Evolutionary conservation across 2,888 invertebrate genomes (phyloP), one percentile per base, ranked within the genome.

Genomic region (Cephus pulcher): DNA sequence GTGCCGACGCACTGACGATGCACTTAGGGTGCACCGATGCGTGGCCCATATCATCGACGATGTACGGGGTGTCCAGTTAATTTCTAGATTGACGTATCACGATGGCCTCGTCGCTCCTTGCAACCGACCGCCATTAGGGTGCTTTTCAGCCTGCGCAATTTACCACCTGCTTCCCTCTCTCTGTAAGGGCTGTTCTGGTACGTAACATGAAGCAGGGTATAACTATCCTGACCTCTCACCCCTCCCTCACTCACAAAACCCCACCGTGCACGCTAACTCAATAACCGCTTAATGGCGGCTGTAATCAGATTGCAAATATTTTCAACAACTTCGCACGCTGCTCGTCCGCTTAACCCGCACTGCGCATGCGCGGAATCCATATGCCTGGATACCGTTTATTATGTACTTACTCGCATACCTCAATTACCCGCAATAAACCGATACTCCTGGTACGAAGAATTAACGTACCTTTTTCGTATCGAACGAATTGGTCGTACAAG

Each of bases 251-350:
- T 56, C 56, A 3, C 56, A 23, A 56, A 40, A 56, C 9, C 9
- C 56, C 23, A 56, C 0, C 56, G 56, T 56, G 23, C 71, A 71
- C 73, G 56, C 69, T 78, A 78, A 78, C 73, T 78, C 75, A 69
- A 76, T 78, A 73, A 78, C 34, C 30, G 6, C 75, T 11, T 75
- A 78, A 78, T 78, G 70, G 73, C 40, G 69, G 70, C 75, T 33
- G 73, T 73, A 76, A 78, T 76, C 73, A 68, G 34, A 75, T 78
- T 76, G 73, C 75, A 75, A 78, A 78, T 78, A 78, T 78, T 78
- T 78, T 73, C 12, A 73, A 69, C 69, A 71, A 78, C 56, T 73
- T 76, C 69, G 12, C 34, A 23, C 56, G 56, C 56, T 15, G 56
- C 56, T 56, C 23, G 2, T 9, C 23, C 2, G 23, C 6, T 23